Evolutionary conservation across 2,797 vertebrate genomes (phyloP), one percentile per base, ranked within the genome.

Genomic region (Poeciliopsis paucimaculata): DNA sequence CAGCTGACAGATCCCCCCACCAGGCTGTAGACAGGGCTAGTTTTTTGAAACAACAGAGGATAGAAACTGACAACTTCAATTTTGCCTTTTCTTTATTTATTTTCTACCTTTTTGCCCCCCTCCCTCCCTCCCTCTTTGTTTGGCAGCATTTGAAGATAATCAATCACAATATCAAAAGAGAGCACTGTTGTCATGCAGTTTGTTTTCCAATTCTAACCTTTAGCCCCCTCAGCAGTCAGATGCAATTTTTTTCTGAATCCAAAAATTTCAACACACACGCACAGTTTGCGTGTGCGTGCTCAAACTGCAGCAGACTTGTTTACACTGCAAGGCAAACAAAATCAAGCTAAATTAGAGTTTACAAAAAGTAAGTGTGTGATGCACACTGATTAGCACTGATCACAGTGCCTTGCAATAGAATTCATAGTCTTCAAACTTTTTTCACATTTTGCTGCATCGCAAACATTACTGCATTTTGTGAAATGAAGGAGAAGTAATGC

Each of bases 1-100:
- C 62, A 75, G 49, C 83, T 89, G 88, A 93, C 88, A 92, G 80
- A 89, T 92, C 91, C 91, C 89, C 90, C 93, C 89, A 87, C 94
- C 57, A 76, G 86, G 82, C 91, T 90, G 85, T 80, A 92, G 90
- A 91, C 88, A 87, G 83, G 82, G 83, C 92, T 89, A 84, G 79
- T 55, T 75, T 34, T 92, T 94, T 90, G 86, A 82, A 88, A 91
- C 87, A 90, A 86, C 86, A 92, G 90, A 85, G 89, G 85, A 70
- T 88, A 84, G 82, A 82, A 84, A 82, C 83, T 93, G 94, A 92
- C 88, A 91, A 87, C 90, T 92, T 89, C 84, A 84, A 88, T 91
- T 91, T 88, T 92, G 78, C 75, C 79, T 76, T 72, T 45, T 62
- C 73, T 88, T 89, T 87, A 68, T 80, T 81, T 81, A 68, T 53